Evolutionary conservation across 2,113 vertebrate genomes (phyloP).

Genomic region (Hemicordylus capensis): DNA sequence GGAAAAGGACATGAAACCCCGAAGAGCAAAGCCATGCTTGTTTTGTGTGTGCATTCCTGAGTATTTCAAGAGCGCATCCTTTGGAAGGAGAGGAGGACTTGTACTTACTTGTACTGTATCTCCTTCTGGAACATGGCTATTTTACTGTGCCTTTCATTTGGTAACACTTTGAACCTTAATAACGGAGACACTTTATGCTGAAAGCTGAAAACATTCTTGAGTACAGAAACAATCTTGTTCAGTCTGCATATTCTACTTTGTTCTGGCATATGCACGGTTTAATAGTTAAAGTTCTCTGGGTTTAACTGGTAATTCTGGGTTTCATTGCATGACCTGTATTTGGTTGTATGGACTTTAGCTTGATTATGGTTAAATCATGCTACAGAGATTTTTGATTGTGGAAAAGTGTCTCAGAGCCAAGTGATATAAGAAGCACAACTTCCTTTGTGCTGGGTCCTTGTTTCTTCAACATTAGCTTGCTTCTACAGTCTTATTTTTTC

Average conservation of each 20-base stretch:
- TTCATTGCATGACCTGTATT: background rate
- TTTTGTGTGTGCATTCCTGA: background rate
- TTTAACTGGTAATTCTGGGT: background rate
- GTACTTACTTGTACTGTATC: background rate
- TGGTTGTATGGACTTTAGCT: background rate
- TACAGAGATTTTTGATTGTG: background rate
- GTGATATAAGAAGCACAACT: background rate
- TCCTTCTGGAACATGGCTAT: too few relatives aligned
- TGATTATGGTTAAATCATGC: background rate
- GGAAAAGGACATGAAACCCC: background rate
- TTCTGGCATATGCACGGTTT: background rate
- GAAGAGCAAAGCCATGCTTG: background rate
- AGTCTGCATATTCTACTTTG: background rate
- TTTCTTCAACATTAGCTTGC: background rate
- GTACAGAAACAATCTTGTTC: background rate
- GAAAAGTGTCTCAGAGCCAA: too few relatives aligned
- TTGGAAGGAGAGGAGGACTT: background rate
- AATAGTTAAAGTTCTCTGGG: background rate
- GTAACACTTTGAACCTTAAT: background rate
- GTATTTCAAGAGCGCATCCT: background rate
- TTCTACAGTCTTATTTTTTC: background rate
- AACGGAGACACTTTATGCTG: background rate
- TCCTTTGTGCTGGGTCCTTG: background rate
- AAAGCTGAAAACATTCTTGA: background rate
- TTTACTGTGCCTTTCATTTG: background rate